Base-by-base conservation (phyloP, 2,888 invertebrate species). In the Nemoura dubitans region DNA sequence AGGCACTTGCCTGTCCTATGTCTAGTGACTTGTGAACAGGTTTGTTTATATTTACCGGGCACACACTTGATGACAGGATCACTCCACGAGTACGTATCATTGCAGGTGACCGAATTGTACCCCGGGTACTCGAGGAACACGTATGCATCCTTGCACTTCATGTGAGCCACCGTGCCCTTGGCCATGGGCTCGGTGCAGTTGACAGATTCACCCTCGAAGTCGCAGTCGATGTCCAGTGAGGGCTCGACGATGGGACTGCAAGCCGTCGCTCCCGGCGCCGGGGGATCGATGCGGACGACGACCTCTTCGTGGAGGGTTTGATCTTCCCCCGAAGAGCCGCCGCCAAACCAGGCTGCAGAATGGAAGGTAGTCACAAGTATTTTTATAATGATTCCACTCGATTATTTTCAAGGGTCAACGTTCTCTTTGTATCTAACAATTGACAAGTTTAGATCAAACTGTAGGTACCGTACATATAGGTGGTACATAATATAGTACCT, bases 191-290 rank as follows among this genome's bases (percentile, higher is more conserved):
- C 81, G 6, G 30, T 16, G 81, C 81, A 81, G 81, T 81, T 81
- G 36, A 36, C 36, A 36, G 10, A 3, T 36, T 36, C 36, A 10
- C 36, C 81, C 81, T 28, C 28, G 3, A 81, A 30, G n/a, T 28
- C n/a, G 81, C 81, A 81, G 81, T 28, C 10, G 7, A 81, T n/a
- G 81, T 81, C 81, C 29, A 81, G 5, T 7, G 81, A 81, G n/a
- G 81, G 30, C 28, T 81, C 81, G 81, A 5, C n/a, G 29, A 81
- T 26, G 0, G 29, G 28, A 27, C 21, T n/a, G 81, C 81, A 81
- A 0, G 28, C 29, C n/a, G 81, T 30, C 0, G 21, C 81, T 6
- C n/a, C 81, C 2, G 26, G 21, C 27, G 26, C 27, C 1, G 78
- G 78, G 16, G 26, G 26, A 1, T 78, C 78, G 78, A 78, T 78